A percentile compares a stretch with the other conserved stretches of the same genome.
These are phyloP conservation scores for Dunckerocampus dactyliophorus DNA, from an alignment of 2,113 vertebrate genomes.

Conservation along the genomic window DNA sequence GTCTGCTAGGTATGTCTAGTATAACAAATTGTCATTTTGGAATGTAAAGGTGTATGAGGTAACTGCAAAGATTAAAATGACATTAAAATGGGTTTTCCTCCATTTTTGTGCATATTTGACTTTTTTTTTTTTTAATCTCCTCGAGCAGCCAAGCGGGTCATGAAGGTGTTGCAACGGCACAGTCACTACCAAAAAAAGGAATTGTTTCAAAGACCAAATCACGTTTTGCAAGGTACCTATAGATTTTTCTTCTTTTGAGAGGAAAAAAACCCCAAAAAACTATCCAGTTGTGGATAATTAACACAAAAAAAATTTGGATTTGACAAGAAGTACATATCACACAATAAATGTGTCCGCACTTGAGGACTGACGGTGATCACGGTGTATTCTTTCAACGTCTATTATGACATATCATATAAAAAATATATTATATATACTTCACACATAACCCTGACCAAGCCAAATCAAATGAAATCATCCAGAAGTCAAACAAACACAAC, in stretches of 20 bases:
- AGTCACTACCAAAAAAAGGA: conserved; percentile 91
- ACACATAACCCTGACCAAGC: conserved; percentile 63
- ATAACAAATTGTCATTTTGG: conserved; percentile 91
- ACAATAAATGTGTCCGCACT: conserved; percentile 38
- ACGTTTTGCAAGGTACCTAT: conserved; percentile 74
- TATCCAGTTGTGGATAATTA: too few species aligned
- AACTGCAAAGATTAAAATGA: conserved; percentile 94
- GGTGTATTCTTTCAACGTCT: conserved; percentile 68
- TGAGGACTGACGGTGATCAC: too few species aligned
- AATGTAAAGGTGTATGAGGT: conserved; percentile 98
- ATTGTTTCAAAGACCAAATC: conserved; percentile 68
- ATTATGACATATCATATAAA: conserved; percentile 71
- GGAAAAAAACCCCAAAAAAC: too few species aligned
- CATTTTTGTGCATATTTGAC: conserved; percentile 77
- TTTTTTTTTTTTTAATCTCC: conserved; percentile 67
- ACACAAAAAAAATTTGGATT: too few species aligned
- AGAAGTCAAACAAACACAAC: not conserved
- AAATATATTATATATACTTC: conserved; percentile 66
- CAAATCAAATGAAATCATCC: conserved; percentile 47
- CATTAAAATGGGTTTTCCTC: conserved; percentile 84
- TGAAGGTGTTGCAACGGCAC: conserved; percentile 82
- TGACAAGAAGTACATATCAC: conserved; percentile 72
- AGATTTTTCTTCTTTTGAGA: not conserved
- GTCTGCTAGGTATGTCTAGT: conserved; percentile 91
- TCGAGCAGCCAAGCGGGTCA: conserved; percentile 63